Evolutionary conservation across 2,113 vertebrate species (phyloP).

Genomic region (Osmerus mordax): DNA sequence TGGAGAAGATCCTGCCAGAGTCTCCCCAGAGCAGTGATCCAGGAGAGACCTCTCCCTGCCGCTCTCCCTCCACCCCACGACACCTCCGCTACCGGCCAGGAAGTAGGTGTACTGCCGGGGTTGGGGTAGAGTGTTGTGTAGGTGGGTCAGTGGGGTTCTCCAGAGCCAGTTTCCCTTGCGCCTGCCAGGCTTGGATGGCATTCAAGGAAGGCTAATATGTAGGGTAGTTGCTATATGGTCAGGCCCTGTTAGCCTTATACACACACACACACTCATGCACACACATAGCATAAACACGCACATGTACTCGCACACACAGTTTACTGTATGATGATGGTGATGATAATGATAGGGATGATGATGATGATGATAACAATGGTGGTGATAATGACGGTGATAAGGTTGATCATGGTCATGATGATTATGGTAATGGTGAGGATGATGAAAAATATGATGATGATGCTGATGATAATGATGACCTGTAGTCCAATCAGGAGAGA

Average conservation of each 20-base stretch:
- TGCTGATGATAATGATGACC: not conserved
- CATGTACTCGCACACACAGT: not conserved
- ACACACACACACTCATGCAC: not conserved
- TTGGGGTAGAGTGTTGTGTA: not conserved
- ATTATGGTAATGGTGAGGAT: not conserved
- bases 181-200: conserved; percentile 6
- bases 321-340: not conserved
- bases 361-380: not conserved
- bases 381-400: not conserved
- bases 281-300: not conserved
- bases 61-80: conserved; percentile 89
- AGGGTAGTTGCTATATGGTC: conserved; percentile 23
- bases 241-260: conserved; percentile 22
- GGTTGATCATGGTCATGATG: not conserved
- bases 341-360: not conserved
- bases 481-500: conserved; percentile 86
- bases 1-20: conserved; percentile 84
- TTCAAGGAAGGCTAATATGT: conserved; percentile 23
- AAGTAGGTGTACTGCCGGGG: conserved; percentile 68
- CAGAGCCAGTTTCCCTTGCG: too few species aligned
- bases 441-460: not conserved
- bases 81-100: conserved; percentile 89
- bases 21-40: conserved; percentile 76
- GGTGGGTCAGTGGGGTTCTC: too few species aligned
- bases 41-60: conserved; percentile 84